These are phyloP conservation scores for Peromyscus maniculatus DNA, from an alignment of 2,113 vertebrate genomes.

Conservation along the genomic window DNA sequence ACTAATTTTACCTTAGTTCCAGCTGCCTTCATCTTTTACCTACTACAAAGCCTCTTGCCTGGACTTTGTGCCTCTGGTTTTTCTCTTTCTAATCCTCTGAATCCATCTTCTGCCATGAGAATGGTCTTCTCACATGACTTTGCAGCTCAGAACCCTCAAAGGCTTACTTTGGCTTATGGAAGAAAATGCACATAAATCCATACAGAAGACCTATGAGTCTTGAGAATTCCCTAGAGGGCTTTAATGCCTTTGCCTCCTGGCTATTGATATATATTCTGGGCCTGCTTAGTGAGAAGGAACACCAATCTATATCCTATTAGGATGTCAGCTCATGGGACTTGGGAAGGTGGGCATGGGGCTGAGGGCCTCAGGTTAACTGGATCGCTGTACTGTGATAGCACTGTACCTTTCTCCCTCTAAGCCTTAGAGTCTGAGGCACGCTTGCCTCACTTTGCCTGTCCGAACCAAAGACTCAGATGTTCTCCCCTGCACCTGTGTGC, in stretches of 20 bases:
- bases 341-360: background rate
- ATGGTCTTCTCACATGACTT: background rate
- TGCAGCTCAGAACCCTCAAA: background rate
- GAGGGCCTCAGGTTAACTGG: background rate
- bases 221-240: background rate
- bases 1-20: conserved; percentile 1
- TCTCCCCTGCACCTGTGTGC: background rate
- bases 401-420: background rate
- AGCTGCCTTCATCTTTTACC: background rate
- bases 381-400: background rate
- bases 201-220: background rate
- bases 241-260: background rate
- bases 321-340: background rate
- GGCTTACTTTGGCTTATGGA: conserved; percentile 20
- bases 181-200: conserved; percentile 30
- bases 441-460: background rate
- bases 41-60: conserved; percentile 17
- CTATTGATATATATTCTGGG: background rate
- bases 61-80: background rate
- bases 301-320: background rate
- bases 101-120: background rate
- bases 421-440: background rate
- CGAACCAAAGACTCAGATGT: background rate
- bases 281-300: background rate
- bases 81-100: background rate